phyloP scores from a whole-genome alignment of 2,797 vertebrate species.

The Danio jaintianensis region DNA sequence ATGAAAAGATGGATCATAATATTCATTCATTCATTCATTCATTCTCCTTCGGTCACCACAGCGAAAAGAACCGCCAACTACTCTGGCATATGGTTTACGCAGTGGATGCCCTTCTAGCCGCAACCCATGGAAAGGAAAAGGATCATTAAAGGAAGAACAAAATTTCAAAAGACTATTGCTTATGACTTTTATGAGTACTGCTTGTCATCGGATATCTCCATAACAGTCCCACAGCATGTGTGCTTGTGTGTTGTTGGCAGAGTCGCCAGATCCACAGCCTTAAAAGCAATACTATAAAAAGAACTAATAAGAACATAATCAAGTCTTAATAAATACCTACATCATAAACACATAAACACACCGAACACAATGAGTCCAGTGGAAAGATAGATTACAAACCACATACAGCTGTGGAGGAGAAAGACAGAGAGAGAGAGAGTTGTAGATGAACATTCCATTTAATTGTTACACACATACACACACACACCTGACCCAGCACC shows the following conservation, averaged over 20 bases:
- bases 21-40: too few relatives aligned
- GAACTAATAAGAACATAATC: not conserved
- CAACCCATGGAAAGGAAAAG: too few relatives aligned
- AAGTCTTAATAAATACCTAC: slow-evolving; percentile 13
- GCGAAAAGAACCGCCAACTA: too few relatives aligned
- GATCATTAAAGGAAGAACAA: too few relatives aligned
- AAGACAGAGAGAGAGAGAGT: not conserved
- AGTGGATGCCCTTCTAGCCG: too few relatives aligned
- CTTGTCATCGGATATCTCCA: not conserved
- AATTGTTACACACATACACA: slow-evolving; percentile 18
- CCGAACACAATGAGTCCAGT: not conserved
- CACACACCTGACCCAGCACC: slow-evolving; percentile 21
- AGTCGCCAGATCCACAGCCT: not conserved
- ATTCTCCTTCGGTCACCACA: too few relatives aligned
- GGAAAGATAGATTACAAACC: slow-evolving; percentile 21
- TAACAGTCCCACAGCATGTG: not conserved
- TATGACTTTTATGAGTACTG: not conserved
- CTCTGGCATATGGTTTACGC: too few relatives aligned
- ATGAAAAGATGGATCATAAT: too few relatives aligned
- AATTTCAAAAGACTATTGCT: not conserved
- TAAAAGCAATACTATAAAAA: slow-evolving; percentile 17
- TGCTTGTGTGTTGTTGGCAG: slow-evolving; percentile 3
- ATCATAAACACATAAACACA: slow-evolving; percentile 30
- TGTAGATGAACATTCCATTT: slow-evolving; percentile 27
- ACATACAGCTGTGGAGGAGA: not conserved